A percentile compares a stretch with the other conserved stretches of the same genome.
Evolutionary conservation across 2,797 vertebrate genomes (phyloP).

Genomic region (Nyctalus aviator): DNA sequence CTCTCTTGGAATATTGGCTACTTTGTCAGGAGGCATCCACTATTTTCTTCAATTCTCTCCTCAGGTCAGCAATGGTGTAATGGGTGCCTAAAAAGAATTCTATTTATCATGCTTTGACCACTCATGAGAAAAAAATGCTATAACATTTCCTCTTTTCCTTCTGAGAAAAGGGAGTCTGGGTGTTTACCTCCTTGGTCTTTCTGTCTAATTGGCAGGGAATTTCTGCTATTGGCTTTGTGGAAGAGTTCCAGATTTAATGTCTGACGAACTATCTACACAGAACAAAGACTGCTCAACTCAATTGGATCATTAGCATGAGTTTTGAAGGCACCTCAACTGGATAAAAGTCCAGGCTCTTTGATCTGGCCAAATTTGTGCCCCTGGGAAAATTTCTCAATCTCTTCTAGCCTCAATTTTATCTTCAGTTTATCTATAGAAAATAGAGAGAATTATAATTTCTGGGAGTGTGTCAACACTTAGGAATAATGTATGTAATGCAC

Average conservation of each 20-base stretch:
- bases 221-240: background rate
- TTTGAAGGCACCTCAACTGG: background rate
- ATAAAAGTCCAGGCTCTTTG: background rate
- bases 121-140: background rate
- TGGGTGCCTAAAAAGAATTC: background rate
- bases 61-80: background rate
- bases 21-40: background rate
- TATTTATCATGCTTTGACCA: background rate
- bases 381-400: background rate
- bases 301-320: background rate
- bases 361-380: background rate
- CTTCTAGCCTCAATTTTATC: background rate
- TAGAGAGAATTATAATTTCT: background rate
- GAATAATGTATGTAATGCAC: background rate
- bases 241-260: background rate
- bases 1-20: background rate
- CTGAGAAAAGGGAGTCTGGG: background rate
- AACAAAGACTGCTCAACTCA: background rate
- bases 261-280: background rate
- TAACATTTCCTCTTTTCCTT: background rate
- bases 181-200: background rate
- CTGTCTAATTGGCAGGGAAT: slow-evolving; percentile 50
- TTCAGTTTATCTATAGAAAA: slow-evolving; percentile 32
- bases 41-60: background rate
- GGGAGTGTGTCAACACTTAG: background rate